Conservation (phyloP, 2,113 vertebrate species). For the Thunnus thynnus region DNA sequence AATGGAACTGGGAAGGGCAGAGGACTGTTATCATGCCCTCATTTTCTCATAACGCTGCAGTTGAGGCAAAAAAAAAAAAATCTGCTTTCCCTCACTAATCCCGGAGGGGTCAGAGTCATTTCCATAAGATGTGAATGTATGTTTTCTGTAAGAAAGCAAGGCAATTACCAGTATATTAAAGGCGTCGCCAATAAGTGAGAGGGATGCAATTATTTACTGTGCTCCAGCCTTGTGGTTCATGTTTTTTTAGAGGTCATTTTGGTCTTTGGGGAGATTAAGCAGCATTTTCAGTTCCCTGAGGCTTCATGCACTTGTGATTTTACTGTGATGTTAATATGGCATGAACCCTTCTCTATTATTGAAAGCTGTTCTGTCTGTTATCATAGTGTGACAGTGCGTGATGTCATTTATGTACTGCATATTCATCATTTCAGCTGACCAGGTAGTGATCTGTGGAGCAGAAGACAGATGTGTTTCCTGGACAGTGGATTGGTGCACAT, state of each 20-base stretch:
- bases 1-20: slow-evolving; percentile 69
- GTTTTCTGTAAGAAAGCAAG: slow-evolving; percentile 30
- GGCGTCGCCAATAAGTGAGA: neutral
- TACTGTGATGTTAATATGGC: slow-evolving; percentile 37
- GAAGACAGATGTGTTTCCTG: slow-evolving; percentile 27
- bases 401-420: slow-evolving; percentile 32
- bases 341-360: slow-evolving; percentile 20
- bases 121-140: slow-evolving; percentile 28
- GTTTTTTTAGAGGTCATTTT: slow-evolving; percentile 38
- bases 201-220: slow-evolving; percentile 26
- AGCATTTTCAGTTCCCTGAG: slow-evolving; percentile 25
- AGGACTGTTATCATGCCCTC: slow-evolving; percentile 54
- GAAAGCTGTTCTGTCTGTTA: slow-evolving; percentile 19
- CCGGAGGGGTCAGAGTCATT: slow-evolving; percentile 41
- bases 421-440: slow-evolving; percentile 47
- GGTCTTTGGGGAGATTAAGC: slow-evolving; percentile 37
- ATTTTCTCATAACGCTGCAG: slow-evolving; percentile 51
- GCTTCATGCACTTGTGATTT: slow-evolving; percentile 45
- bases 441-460: slow-evolving; percentile 35
- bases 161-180: slow-evolving; percentile 37
- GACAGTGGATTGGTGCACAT: slow-evolving; percentile 2
- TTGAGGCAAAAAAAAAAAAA: slow-evolving; percentile 22
- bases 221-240: slow-evolving; percentile 18
- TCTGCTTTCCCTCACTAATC: slow-evolving; percentile 32
- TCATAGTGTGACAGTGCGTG: slow-evolving; percentile 16